These are phyloP conservation scores for Paguma larvata DNA, from an alignment of 2,797 vertebrate genomes.

Conservation along the genomic window DNA sequence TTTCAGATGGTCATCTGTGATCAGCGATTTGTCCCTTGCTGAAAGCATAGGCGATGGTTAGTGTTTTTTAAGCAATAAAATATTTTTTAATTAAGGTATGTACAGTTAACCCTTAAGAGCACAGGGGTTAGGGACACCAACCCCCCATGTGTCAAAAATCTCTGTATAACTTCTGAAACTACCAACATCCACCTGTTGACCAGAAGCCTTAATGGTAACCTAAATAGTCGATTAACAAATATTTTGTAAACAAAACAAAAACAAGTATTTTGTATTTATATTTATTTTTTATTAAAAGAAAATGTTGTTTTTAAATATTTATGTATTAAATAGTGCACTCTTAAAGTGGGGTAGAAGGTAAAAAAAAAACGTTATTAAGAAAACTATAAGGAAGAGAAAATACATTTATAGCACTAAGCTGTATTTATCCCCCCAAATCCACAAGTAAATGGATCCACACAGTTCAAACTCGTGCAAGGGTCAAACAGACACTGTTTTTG, in stretches of 20 bases:
- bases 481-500: background rate
- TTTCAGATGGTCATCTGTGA: background rate
- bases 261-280: too few species aligned
- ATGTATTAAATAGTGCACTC: background rate
- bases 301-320: background rate
- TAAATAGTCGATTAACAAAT: background rate
- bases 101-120: background rate
- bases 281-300: too few species aligned
- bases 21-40: background rate
- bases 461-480: background rate
- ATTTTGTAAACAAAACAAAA: background rate
- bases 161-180: background rate
- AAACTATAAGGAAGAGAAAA: background rate
- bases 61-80: background rate
- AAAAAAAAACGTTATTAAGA: background rate
- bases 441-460: background rate
- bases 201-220: background rate
- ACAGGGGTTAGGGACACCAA: background rate
- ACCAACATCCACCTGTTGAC: background rate
- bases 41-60: background rate
- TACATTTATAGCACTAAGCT: background rate
- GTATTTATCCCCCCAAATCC: background rate
- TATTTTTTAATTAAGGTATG: background rate
- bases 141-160: background rate
- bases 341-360: background rate